Conservation (phyloP, 2,888 invertebrate species). For the Tetheella fluctuosa region DNA sequence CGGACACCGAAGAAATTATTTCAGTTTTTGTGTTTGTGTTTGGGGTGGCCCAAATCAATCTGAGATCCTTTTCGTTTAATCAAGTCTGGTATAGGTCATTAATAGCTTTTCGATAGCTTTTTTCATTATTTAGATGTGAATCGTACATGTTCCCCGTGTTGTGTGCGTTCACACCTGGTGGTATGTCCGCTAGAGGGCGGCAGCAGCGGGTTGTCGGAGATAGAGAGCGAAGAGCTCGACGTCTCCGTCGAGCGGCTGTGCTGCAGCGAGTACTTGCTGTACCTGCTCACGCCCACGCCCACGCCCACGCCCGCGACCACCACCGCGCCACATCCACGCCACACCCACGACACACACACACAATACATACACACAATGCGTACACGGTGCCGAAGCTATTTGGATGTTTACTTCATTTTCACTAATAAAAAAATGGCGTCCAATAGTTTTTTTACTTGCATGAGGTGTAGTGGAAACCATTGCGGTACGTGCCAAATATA, state of each 20-base stretch:
- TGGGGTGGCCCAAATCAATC: too few relatives aligned
- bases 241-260: slow-evolving; percentile 76
- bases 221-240: slow-evolving; percentile 66
- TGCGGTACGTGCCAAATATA: too few relatives aligned
- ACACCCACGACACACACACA: slow-evolving; percentile 9
- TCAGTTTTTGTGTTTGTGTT: too few relatives aligned
- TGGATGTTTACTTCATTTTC: not conserved
- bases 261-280: slow-evolving; percentile 79
- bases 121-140: too few relatives aligned
- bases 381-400: slow-evolving; percentile 2
- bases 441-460: too few relatives aligned
- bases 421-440: not conserved
- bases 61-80: too few relatives aligned
- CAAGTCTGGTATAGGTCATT: too few relatives aligned
- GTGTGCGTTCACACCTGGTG: slow-evolving; percentile 49
- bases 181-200: slow-evolving; percentile 53
- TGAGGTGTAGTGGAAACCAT: too few relatives aligned
- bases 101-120: too few relatives aligned
- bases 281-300: slow-evolving; percentile 51
- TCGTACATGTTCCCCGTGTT: not conserved
- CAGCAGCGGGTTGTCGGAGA: slow-evolving; percentile 46
- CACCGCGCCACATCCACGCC: not conserved
- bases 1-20: too few relatives aligned
- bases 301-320: slow-evolving; percentile 9
- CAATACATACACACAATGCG: slow-evolving; percentile 14